phyloP scores from a whole-genome alignment of 1,140 invertebrate genomes.

The Argopecten irradians region DNA sequence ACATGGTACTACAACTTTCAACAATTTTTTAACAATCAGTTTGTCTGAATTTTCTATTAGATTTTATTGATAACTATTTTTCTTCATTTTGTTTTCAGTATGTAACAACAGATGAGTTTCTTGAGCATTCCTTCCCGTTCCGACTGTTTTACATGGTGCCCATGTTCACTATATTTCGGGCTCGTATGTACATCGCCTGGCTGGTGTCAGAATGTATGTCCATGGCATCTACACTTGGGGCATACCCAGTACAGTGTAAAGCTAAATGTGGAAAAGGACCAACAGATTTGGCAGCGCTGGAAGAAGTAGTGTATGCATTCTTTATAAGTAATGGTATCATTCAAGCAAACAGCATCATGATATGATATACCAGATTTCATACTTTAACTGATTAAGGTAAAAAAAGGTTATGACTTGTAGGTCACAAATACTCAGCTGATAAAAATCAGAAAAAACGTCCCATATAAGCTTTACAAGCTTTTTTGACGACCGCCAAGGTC shows the following conservation, averaged over 20 bases:
- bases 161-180: slow-evolving; percentile 91
- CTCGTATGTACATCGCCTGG: slow-evolving; percentile 93
- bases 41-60: background rate
- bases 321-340: background rate
- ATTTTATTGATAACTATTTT: slow-evolving; percentile 25
- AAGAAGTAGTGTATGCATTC: slow-evolving; percentile 72
- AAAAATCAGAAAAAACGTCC: no score
- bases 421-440: no score
- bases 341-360: no score
- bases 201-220: slow-evolving; percentile 94
- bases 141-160: slow-evolving; percentile 90
- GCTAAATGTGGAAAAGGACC: slow-evolving; percentile 90
- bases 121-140: slow-evolving; percentile 80
- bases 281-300: slow-evolving; percentile 78
- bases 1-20: background rate
- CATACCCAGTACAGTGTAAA: slow-evolving; percentile 86
- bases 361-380: no score
- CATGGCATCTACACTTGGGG: slow-evolving; percentile 91
- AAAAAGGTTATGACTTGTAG: no score
- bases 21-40: background rate
- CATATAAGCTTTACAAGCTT: no score
- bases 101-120: slow-evolving; percentile 74
- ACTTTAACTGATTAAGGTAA: no score
- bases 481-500: no score
- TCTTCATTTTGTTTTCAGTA: slow-evolving; percentile 66